Conservation (phyloP, 2,113 vertebrate species). For the Plectropomus leopardus region DNA sequence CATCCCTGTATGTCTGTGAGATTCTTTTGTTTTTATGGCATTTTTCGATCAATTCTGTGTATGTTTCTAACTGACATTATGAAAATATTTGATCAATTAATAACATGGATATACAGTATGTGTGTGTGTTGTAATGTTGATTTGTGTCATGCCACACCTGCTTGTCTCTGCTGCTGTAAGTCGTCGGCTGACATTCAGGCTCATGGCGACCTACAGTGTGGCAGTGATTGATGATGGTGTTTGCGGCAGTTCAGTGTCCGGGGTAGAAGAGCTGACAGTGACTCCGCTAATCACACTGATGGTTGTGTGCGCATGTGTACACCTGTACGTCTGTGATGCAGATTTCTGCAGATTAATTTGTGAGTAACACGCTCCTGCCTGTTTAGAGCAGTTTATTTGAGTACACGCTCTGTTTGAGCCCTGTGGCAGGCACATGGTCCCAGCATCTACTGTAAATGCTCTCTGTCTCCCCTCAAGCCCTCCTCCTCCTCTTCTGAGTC, state of each 20-base stretch:
- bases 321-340: not conserved
- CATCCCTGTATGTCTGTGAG: not conserved
- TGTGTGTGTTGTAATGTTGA: conserved; percentile 27
- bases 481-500: not conserved
- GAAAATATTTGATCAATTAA: not conserved
- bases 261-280: conserved; percentile 37
- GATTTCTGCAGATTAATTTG: not conserved
- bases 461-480: not conserved
- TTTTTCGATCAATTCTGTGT: not conserved
- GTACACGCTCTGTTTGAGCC: conserved; percentile 24
- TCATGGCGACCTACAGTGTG: conserved; percentile 35
- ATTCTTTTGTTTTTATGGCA: not conserved
- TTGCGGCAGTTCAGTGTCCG: conserved; percentile 34
- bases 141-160: conserved; percentile 7
- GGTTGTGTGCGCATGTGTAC: not conserved
- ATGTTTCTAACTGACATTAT: not conserved
- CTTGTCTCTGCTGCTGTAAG: conserved; percentile 23
- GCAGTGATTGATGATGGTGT: conserved; percentile 48
- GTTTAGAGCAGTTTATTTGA: conserved; percentile 49
- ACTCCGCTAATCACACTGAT: conserved; percentile 51
- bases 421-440: conserved; percentile 3
- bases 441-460: conserved; percentile 24
- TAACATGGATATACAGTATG: not conserved
- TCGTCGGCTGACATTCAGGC: conserved; percentile 54
- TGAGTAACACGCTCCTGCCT: conserved; percentile 8